Evolutionary conservation across 1,140 invertebrate species (phyloP), one percentile per base, ranked within the genome.

Genomic region (Sitophilus oryzae): DNA sequence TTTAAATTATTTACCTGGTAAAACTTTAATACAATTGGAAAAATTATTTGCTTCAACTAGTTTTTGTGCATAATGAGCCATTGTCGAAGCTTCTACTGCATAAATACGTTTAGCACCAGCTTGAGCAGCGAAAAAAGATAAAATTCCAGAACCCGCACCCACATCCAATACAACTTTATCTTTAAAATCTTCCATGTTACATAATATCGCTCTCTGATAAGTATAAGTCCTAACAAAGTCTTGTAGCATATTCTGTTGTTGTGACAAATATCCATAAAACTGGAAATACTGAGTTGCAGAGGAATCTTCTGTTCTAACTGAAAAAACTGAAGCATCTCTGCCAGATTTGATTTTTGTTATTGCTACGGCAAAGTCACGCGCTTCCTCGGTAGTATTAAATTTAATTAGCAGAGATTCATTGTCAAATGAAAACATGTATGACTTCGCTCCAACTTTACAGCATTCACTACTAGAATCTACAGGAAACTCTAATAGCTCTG

Each of bases 161-260:
- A 99, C 96, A 77, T 99, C 96, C 52, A 99, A 73, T 1, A 99
- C 86, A 43, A 98, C 80, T 77, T 92, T 93, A 64, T 91, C 85
- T 66, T 86, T 82, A 71, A 99, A 99, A 73, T 99, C 96, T 51
- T 85, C 80, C 20, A 89, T 76, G 75, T 99, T 99, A 37, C 89
- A 85, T 14, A 97, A 76, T 73, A 99, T 97, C 41, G 96, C 95
- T 66, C 91, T 82, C 73, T 99, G 96, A 75, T 99, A 99, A 42
- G 96, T 98, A 65, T 93, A 93, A 19, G 96, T 99, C 59, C 96
- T 79, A 41, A 99, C 93, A 71, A 96, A 99, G 74, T 99, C 96
- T 78, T 93, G 91, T 89, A 99, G 93, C 96, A 99, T 99, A 69
- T 99, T 99, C 76, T 99, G 96, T 74, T 99, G 96, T 72, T 99